A percentile compares a stretch with the other conserved stretches of the same genome.
Evolutionary conservation across 2,113 vertebrate species (phyloP).

Genomic region (Lagenorhynchus albirostris): DNA sequence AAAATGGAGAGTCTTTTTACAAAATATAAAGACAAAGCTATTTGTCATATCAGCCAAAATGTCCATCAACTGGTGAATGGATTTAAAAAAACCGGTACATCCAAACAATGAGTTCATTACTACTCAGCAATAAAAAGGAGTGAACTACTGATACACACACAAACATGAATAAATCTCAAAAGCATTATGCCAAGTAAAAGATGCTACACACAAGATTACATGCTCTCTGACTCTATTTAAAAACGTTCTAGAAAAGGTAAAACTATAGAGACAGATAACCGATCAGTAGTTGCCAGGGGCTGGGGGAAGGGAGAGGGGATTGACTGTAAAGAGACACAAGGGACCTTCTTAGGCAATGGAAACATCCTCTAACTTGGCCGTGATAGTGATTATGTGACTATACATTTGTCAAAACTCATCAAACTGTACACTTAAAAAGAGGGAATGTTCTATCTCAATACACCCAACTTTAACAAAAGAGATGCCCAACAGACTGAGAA

Average conservation of each 20-base stretch:
- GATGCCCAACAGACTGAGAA: neutral
- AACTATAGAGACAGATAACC: neutral
- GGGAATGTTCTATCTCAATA: neutral
- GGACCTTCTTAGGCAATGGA: neutral
- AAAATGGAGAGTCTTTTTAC: neutral
- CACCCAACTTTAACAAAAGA: neutral
- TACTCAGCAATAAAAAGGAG: neutral
- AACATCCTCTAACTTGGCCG: neutral
- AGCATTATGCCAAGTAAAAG: neutral
- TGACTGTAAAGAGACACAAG: neutral
- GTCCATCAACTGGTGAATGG: neutral
- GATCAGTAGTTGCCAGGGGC: neutral
- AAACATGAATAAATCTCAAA: neutral
- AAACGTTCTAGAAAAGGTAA: neutral
- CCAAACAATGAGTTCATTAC: neutral
- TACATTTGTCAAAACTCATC: neutral
- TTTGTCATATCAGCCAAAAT: neutral
- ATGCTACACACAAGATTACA: neutral
- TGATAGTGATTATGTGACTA: neutral
- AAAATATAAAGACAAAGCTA: slow-evolving; percentile 14
- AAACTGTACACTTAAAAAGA: neutral
- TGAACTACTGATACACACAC: neutral
- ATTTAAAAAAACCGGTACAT: neutral
- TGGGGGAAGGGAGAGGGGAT: neutral
- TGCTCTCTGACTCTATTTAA: neutral